Base-by-base conservation (phyloP, 2,888 invertebrate genomes). In the Drymonia ruficornis region DNA sequence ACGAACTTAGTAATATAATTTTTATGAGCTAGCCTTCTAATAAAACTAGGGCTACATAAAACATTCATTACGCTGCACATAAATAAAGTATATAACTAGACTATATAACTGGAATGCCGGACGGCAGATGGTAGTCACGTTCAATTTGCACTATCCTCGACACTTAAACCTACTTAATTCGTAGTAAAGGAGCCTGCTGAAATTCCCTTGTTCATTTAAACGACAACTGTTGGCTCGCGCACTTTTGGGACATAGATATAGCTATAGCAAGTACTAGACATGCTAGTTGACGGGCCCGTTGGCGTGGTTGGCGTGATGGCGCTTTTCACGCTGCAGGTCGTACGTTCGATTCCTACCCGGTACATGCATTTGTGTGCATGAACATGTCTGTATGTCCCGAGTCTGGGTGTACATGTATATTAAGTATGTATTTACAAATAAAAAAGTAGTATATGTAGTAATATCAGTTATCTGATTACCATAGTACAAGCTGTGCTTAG, bases 91-190 rank as follows among this genome's bases (percentile, higher is more conserved):
- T 46, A 58, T 54, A 62, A 56, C 50, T 62, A 56, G 29, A 51
- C 53, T 58, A 55, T 61, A 63, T 59, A 57, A 62, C 56, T 55
- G 59, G 53, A 63, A 69, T 63, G 52, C 67, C 58, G 47, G 49
- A 49, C 56, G 54, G 48, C 47, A 53, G 48, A 55, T 51, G 50
- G 50, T 59, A 67, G 67, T 69, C 73, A 72, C 69, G 72, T 72
- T 62, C 71, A 80, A 83, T 81, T 81, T 82, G 74, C 78, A 74
- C 76, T 78, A 74, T 70, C 70, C 74, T 63, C 67, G 64, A 72
- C 76, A 76, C 74, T 80, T 79, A 78, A 84, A 83, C 81, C 81
- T 84, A 80, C 81, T 87, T 86, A 84, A 87, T 86, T 83, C 78
- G 74, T 71, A 78, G 80, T 83, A 83, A 85, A 83, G 83, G 79